These are phyloP conservation scores for Cairina moschata DNA, from an alignment of 2,113 vertebrate species.

Conservation along the genomic window DNA sequence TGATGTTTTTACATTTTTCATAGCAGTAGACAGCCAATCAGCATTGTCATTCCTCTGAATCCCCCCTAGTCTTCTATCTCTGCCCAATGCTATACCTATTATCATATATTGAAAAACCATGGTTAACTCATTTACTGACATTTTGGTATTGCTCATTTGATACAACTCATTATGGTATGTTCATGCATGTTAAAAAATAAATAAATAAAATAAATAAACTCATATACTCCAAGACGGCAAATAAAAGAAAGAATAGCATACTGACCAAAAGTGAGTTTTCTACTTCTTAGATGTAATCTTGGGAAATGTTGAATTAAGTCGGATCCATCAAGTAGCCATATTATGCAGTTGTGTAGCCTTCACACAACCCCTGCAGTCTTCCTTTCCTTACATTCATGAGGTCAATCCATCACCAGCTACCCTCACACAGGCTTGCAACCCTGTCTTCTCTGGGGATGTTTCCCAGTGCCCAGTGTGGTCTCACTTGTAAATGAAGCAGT, in stretches of 20 bases:
- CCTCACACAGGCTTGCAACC: fast-evolving
- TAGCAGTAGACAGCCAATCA: not conserved
- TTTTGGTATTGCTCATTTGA: not conserved
- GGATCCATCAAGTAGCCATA: not conserved
- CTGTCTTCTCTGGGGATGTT: not conserved
- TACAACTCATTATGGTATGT: not conserved
- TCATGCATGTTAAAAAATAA: not conserved
- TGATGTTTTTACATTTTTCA: not conserved
- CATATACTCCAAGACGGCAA: not conserved
- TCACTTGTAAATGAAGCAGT: not conserved
- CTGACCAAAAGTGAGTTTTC: not conserved
- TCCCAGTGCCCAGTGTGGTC: too few relatives aligned
- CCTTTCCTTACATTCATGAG: not conserved
- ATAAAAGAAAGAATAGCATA: not conserved
- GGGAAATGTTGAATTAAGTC: not conserved
- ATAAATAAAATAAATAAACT: not conserved
- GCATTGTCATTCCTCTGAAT: not conserved
- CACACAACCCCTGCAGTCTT: not conserved
- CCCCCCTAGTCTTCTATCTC: not conserved
- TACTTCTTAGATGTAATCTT: not conserved
- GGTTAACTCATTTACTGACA: not conserved
- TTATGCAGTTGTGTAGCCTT: not conserved
- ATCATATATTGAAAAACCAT: not conserved
- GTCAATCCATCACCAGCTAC: not conserved
- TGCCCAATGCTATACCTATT: not conserved